Percentiles rank a stretch among this genome's conserved stretches.
These are phyloP conservation scores for Hystrix cristata DNA, from an alignment of 2,113 vertebrate species.

Conservation along the genomic window DNA sequence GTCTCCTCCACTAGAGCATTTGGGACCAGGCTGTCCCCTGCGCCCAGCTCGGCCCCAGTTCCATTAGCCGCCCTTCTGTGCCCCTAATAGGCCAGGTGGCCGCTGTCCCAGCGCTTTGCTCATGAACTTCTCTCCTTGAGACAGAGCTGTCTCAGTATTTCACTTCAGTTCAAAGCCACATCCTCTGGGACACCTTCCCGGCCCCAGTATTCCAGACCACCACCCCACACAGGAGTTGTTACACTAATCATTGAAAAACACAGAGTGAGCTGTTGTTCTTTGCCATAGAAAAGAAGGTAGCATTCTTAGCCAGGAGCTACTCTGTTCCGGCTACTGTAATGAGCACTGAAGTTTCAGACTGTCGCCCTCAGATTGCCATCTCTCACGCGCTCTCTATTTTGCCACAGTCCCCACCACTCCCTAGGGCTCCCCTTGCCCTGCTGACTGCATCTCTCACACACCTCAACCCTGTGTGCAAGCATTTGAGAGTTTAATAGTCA, in stretches of 20 bases:
- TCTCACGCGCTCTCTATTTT: neutral
- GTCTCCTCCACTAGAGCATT: fast-evolving
- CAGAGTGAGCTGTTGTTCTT: neutral
- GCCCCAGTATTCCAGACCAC: neutral
- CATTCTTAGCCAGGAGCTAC: neutral
- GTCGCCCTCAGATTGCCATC: neutral
- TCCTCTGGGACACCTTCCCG: neutral
- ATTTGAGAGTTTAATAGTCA: neutral
- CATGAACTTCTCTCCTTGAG: neutral
- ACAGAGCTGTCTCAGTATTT: neutral
- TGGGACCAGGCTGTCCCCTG: neutral
- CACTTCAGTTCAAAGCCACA: neutral
- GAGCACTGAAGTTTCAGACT: too few species aligned
- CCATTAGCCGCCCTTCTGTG: neutral
- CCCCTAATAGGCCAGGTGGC: neutral
- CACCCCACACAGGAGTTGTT: neutral
- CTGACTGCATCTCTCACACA: neutral
- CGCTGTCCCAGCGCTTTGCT: neutral
- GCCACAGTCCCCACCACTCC: neutral
- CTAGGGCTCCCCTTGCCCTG: fast-evolving
- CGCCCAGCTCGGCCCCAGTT: neutral
- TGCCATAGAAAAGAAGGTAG: too few species aligned
- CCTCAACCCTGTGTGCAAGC: neutral
- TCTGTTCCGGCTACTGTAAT: fast-evolving
- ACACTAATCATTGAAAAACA: neutral